A percentile compares a stretch with the other conserved stretches of the same genome.
These are phyloP conservation scores for Physella acuta DNA, from an alignment of 1,140 invertebrate species.

Conservation along the genomic window DNA sequence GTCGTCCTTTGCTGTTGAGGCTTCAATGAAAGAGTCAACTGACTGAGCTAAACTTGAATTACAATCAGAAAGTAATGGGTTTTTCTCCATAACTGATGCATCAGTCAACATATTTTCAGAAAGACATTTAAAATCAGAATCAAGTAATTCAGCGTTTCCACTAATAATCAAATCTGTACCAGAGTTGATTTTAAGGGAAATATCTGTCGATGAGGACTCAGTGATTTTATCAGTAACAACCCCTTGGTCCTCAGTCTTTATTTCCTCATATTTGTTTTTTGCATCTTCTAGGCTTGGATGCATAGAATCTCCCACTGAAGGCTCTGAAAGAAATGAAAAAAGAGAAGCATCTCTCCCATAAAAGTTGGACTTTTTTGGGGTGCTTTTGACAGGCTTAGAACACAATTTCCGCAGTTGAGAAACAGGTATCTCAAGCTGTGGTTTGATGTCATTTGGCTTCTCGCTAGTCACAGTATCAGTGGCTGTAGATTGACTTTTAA, in stretches of 20 bases:
- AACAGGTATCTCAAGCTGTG: neutral
- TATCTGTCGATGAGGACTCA: too few species aligned
- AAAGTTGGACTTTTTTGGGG: conserved; percentile 26
- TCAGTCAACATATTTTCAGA: too few species aligned
- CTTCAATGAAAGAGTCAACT: conserved; percentile 1
- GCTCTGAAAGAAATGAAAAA: conserved; percentile 11
- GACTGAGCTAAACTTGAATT: neutral
- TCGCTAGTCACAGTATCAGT: neutral
- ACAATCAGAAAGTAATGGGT: too few species aligned
- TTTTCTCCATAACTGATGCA: too few species aligned
- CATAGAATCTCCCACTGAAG: neutral
- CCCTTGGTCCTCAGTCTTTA: too few species aligned
- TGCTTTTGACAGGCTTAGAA: conserved; percentile 9
- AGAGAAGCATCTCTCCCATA: conserved; percentile 24
- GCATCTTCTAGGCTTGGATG: neutral
- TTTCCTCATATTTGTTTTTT: neutral
- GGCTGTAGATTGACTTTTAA: neutral
- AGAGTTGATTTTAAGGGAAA: too few species aligned
- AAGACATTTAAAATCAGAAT: too few species aligned
- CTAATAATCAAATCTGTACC: too few species aligned
- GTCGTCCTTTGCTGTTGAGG: neutral
- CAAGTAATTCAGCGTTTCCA: too few species aligned
- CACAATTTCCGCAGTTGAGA: too few species aligned
- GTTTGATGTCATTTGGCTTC: neutral
- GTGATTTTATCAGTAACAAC: too few species aligned